These are phyloP conservation scores for Decapterus maruadsi DNA, from an alignment of 2,797 vertebrate genomes.

Conservation along the genomic window DNA sequence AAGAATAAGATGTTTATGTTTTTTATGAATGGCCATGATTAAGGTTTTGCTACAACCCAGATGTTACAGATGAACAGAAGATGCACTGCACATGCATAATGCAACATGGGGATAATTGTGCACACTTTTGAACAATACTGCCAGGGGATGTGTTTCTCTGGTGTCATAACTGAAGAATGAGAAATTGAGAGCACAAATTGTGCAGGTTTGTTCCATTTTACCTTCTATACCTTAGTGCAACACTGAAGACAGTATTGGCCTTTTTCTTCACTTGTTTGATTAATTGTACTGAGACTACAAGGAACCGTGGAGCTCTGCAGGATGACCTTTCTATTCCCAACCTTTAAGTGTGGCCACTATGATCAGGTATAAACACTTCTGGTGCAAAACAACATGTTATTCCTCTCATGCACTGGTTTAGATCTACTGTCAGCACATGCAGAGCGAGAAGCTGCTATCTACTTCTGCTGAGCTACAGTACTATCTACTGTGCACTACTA, in stretches of 20 bases:
- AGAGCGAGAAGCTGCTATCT: too few relatives aligned
- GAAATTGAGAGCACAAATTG: neutral
- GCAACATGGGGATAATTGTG: neutral
- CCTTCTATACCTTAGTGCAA: neutral
- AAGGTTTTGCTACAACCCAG: neutral
- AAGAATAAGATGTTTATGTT: neutral
- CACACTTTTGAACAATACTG: neutral
- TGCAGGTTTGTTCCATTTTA: neutral
- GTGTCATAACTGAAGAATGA: neutral
- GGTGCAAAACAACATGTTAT: neutral
- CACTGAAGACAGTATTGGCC: neutral
- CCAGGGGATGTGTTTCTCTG: neutral
- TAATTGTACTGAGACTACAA: neutral
- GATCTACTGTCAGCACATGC: neutral
- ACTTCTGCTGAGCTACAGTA: neutral
- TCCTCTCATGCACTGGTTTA: neutral
- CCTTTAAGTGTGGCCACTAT: neutral
- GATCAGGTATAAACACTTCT: neutral
- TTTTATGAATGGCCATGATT: neutral
- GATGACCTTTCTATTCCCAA: too few relatives aligned
- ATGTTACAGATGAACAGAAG: neutral
- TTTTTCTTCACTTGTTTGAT: neutral
- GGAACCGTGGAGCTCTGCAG: neutral
- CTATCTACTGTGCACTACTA: neutral
- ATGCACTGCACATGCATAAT: neutral